A percentile compares a stretch with the other conserved stretches of the same genome.
Evolutionary conservation across 2,888 invertebrate species (phyloP).

Genomic region (Trichacis sp.): DNA sequence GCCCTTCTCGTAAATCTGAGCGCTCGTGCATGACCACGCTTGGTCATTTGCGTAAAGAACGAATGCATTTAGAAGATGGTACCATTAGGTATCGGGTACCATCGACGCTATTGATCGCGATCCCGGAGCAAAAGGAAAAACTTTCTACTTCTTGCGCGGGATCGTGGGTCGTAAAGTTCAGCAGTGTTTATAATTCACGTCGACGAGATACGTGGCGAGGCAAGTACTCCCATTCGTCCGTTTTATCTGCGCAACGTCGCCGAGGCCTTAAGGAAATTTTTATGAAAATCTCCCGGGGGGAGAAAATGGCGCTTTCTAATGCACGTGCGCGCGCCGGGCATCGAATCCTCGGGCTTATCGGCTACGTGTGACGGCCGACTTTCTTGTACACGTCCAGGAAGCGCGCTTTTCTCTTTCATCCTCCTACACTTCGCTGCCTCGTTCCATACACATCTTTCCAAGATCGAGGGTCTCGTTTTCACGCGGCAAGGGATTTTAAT

Average conservation of each 20-base stretch:
- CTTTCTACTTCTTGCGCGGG: conserved; percentile 40
- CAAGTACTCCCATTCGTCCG: conserved; percentile 12
- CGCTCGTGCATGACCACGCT: background rate
- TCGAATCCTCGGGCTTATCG: background rate
- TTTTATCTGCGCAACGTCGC: conserved; percentile 15
- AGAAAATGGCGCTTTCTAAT: conserved; percentile 46
- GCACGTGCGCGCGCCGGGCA: conserved; percentile 7
- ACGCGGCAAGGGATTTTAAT: background rate
- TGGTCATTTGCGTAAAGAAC: background rate
- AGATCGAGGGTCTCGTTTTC: background rate
- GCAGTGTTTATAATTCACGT: conserved; percentile 34
- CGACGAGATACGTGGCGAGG: conserved; percentile 9
- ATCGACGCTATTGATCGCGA: conserved; percentile 36
- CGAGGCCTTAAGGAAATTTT: conserved; percentile 24
- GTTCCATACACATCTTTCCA: background rate
- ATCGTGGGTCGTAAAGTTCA: conserved; percentile 34
- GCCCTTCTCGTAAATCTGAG: background rate
- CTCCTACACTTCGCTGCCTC: conserved; percentile 13
- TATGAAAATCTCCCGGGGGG: conserved; percentile 33
- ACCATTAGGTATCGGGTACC: conserved; percentile 2
- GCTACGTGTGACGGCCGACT: background rate
- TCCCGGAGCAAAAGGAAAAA: conserved; percentile 18
- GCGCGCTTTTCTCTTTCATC: conserved; percentile 22
- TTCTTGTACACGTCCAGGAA: conserved; percentile 5
- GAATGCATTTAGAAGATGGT: background rate